Conservation (phyloP, 2,888 invertebrate species). For the Callyntrura guangdongensis region DNA sequence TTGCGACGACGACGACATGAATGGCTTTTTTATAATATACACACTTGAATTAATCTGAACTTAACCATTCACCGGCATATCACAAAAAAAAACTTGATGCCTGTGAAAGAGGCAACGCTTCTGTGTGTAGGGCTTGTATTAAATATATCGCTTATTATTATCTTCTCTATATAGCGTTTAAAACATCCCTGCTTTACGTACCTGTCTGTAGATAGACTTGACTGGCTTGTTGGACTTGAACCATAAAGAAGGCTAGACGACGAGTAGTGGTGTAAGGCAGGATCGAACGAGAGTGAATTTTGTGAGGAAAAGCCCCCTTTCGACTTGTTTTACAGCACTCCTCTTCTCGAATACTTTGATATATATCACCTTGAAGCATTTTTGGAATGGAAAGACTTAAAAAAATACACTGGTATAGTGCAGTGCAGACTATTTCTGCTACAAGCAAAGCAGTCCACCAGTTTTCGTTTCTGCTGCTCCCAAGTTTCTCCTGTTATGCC, state of each 20-base stretch:
- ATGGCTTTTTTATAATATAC: constrained; percentile 6
- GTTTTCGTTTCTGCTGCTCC: constrained; percentile 38
- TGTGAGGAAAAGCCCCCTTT: constrained; percentile 77
- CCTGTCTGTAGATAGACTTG: constrained; percentile 49
- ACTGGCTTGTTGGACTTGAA: constrained; percentile 55
- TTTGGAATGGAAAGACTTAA: constrained; percentile 60
- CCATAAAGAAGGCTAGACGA: constrained; percentile 45
- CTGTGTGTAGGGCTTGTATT: neutral
- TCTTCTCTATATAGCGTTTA: neutral
- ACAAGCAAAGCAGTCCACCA: constrained; percentile 55
- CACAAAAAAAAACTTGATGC: constrained; percentile 3
- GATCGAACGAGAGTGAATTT: constrained; percentile 41
- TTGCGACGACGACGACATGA: constrained; percentile 22
- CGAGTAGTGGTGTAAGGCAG: constrained; percentile 6
- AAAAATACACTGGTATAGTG: constrained; percentile 53
- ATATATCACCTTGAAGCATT: constrained; percentile 29
- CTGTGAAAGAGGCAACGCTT: neutral
- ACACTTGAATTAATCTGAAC: constrained; percentile 28
- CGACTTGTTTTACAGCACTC: constrained; percentile 48
- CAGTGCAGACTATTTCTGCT: constrained; percentile 31
- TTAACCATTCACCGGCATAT: constrained; percentile 18
- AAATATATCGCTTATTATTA: neutral
- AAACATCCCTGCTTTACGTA: neutral
- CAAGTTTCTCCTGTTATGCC: constrained; percentile 36
- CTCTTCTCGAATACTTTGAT: constrained; percentile 31